Evolutionary conservation across 2,888 invertebrate genomes (phyloP).

Genomic region (Theretra japonica): DNA sequence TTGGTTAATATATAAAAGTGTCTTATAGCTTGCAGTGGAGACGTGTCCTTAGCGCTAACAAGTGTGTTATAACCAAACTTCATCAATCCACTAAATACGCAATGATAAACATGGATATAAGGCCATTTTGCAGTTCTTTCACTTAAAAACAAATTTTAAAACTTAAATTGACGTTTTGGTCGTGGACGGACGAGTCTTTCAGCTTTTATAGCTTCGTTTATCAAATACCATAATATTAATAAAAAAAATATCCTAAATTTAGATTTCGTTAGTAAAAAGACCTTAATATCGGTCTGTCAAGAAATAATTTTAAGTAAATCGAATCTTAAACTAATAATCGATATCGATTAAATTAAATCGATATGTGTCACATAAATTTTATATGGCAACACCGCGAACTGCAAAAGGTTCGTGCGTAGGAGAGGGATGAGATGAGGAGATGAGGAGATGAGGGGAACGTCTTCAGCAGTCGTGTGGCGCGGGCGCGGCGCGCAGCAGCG

Average conservation of each 20-base stretch:
- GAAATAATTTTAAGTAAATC: neutral
- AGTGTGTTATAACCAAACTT: neutral
- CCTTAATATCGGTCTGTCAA: neutral
- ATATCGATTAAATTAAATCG: neutral
- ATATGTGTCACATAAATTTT: neutral
- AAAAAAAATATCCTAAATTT: no score
- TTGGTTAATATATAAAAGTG: neutral
- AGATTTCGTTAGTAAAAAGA: neutral
- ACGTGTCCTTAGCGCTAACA: neutral
- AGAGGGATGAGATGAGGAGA: constrained; percentile 34
- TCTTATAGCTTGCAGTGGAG: constrained; percentile 7
- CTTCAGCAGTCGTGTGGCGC: constrained; percentile 65
- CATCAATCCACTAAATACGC: constrained; percentile 3
- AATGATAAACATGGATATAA: constrained; percentile 1
- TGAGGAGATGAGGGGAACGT: constrained; percentile 40
- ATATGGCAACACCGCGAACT: constrained; percentile 32
- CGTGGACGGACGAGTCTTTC: constrained; percentile 14
- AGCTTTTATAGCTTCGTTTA: neutral
- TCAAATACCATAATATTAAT: no score
- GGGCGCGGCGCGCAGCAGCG: constrained; percentile 71
- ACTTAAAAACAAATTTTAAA: neutral
- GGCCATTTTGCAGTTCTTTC: constrained; percentile 15
- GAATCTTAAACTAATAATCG: neutral
- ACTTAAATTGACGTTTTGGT: neutral
- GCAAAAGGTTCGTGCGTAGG: constrained; percentile 30